Base-by-base conservation (phyloP, 2,888 invertebrate genomes). In the Smittia aterrima region DNA sequence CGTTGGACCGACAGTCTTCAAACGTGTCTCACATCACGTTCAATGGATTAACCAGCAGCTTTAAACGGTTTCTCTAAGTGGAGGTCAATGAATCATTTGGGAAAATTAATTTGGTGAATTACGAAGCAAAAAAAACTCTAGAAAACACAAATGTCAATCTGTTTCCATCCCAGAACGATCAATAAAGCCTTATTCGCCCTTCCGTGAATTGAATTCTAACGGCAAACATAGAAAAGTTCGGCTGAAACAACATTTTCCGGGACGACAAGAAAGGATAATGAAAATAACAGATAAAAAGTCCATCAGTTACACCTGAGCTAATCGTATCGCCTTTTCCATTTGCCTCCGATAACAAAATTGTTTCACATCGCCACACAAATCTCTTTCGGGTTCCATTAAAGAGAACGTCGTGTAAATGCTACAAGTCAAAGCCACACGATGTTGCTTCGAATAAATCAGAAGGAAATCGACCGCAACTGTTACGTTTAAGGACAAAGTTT, bases 291-390 rank as follows among this genome's bases (percentile, higher is more conserved):
- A 47, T 47, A 47, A 47, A 47, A 47, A 47, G 47, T 47, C 68
- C 68, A 68, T 68, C 68, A 68, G 68, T 68, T 41, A 68, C 68
- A 68, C 68, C 68, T 68, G 68, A 68, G 47, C 22, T 68, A 47
- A 47, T 68, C 22, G 41, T 13, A 68, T 68, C 41, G 47, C 68
- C 40, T 47, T 68, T 41, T 68, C 66, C 68, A 68, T 68, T 68
- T 68, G 22, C 40, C 24, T 11, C 47, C 47, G 47, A 47, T n/a
- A 47, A n/a, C 11, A 47, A 47, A 47, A 47, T 47, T 47, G 47
- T 47, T 16, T 47, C n/a, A n/a, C 16, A 47, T 47, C 16, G 47
- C 32, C 32, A 32, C 32, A 32, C 32, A 32, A 32, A 32, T 32
- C 32, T 32, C 32, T 32, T 6, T 32, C 32, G 32, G 9, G 4